Evolutionary conservation across 2,797 vertebrate species (phyloP).

Genomic region (Mallotus villosus): DNA sequence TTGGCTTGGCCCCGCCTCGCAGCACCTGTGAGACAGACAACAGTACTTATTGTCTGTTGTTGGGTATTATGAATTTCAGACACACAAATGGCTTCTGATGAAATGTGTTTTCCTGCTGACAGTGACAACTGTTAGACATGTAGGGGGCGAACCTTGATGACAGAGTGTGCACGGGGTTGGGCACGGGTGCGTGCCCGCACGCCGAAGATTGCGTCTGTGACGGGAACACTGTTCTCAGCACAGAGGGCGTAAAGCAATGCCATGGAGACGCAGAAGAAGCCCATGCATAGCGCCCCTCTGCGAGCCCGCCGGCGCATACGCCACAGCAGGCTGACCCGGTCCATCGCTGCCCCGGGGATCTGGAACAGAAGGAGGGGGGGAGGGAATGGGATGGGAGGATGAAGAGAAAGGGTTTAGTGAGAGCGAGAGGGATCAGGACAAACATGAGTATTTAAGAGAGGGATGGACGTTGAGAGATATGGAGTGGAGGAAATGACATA

Average conservation of each 20-base stretch:
- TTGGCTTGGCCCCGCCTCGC: conserved; percentile 68
- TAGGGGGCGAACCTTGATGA: conserved; percentile 63
- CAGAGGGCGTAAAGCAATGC: conserved; percentile 78
- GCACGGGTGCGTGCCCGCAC: conserved; percentile 76
- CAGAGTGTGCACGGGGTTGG: conserved; percentile 69
- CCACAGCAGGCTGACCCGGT: conserved; percentile 78
- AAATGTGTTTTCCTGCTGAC: not conserved
- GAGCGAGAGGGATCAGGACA: not conserved
- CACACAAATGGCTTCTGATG: not conserved
- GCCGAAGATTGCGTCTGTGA: conserved; percentile 80
- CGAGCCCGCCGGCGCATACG: conserved; percentile 75
- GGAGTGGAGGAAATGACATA: not conserved
- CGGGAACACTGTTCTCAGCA: conserved; percentile 79
- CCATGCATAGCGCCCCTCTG: conserved; percentile 75
- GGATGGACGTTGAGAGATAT: not conserved
- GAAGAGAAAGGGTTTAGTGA: not conserved
- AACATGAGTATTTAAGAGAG: not conserved
- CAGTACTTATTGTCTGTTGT: not conserved
- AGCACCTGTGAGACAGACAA: conserved; percentile 57
- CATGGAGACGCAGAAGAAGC: conserved; percentile 77
- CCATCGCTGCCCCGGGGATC: conserved; percentile 76
- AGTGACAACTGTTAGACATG: not conserved
- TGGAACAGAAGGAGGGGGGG: conserved; percentile 29
- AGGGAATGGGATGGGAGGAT: not conserved
- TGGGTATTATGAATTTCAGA: not conserved